Percentiles rank a stretch among this genome's conserved stretches.
These are phyloP conservation scores for Strigamia maritima DNA, from an alignment of 2,888 invertebrate species.

Conservation along the genomic window DNA sequence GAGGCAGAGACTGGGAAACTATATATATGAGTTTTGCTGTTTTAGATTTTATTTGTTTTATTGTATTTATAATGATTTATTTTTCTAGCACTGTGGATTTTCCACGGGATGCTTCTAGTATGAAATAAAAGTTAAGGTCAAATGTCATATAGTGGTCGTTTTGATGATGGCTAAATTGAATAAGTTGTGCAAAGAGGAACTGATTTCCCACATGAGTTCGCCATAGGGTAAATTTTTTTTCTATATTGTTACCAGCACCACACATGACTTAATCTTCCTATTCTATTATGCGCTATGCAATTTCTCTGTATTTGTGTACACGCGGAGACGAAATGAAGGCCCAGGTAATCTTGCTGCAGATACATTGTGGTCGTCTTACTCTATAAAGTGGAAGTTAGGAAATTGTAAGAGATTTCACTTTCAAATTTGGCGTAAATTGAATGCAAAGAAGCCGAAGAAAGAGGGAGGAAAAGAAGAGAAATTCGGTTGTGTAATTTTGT, in stretches of 20 bases:
- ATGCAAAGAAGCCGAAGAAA: neutral
- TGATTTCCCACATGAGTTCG: slow-evolving; percentile 28
- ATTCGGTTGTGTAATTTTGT: slow-evolving; percentile 25
- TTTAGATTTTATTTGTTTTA: too few species aligned
- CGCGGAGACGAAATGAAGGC: neutral
- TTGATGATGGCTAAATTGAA: slow-evolving; percentile 20
- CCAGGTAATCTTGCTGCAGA: slow-evolving; percentile 11
- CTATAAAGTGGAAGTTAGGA: neutral
- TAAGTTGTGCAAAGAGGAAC: slow-evolving; percentile 13
- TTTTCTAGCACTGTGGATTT: too few species aligned
- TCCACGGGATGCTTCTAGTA: too few species aligned
- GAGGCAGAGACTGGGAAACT: too few species aligned
- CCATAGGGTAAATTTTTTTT: neutral
- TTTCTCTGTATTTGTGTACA: slow-evolving; percentile 6
- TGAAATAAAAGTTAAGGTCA: neutral
- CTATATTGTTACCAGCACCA: neutral
- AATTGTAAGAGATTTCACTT: slow-evolving; percentile 10
- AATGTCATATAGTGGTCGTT: neutral
- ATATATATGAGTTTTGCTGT: too few species aligned
- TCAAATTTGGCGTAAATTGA: neutral
- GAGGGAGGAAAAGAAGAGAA: neutral
- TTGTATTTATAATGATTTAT: too few species aligned
- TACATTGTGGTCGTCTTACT: slow-evolving; percentile 1
- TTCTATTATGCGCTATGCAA: slow-evolving; percentile 26
- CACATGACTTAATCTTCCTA: slow-evolving; percentile 24